Evolutionary conservation across 2,888 invertebrate genomes (phyloP).

Genomic region (Tetragonisca angustula): DNA sequence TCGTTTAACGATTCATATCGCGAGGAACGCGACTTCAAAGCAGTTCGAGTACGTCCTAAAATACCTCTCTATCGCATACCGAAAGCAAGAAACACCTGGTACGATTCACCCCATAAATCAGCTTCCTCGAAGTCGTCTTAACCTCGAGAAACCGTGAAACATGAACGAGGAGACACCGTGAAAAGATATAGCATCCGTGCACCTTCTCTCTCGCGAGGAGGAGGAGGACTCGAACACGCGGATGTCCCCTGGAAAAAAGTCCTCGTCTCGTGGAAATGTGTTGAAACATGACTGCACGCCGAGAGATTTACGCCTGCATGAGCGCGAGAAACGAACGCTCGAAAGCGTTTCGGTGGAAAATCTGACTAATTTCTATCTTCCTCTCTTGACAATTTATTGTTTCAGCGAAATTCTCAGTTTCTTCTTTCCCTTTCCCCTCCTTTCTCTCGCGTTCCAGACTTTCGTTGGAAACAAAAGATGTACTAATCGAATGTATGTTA

Average conservation of each 20-base stretch:
- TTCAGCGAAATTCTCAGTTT: background rate
- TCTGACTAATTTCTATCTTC: background rate
- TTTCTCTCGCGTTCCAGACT: background rate
- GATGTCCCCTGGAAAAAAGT: constrained; percentile 12
- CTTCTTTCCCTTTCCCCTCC: no score
- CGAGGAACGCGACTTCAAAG: background rate
- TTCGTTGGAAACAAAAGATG: background rate
- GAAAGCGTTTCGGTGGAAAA: constrained; percentile 3
- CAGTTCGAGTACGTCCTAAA: background rate
- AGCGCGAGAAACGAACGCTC: constrained; percentile 11
- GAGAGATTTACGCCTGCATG: constrained; percentile 20
- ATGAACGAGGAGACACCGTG: constrained; percentile 34
- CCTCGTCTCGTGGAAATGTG: constrained; percentile 24
- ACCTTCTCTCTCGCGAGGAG: constrained; percentile 3
- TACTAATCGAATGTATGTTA: no score
- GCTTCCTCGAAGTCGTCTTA: constrained; percentile 19
- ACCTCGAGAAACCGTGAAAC: constrained; percentile 31
- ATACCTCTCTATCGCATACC: constrained; percentile 23
- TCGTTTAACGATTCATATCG: background rate
- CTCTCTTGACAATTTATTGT: no score
- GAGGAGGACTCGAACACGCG: background rate
- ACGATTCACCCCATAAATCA: constrained; percentile 33
- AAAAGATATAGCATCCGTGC: constrained; percentile 35
- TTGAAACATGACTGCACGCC: constrained; percentile 21
- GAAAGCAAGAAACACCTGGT: constrained; percentile 31